phyloP scores from a whole-genome alignment of 2,797 vertebrate genomes.

The Ceryle rudis region DNA sequence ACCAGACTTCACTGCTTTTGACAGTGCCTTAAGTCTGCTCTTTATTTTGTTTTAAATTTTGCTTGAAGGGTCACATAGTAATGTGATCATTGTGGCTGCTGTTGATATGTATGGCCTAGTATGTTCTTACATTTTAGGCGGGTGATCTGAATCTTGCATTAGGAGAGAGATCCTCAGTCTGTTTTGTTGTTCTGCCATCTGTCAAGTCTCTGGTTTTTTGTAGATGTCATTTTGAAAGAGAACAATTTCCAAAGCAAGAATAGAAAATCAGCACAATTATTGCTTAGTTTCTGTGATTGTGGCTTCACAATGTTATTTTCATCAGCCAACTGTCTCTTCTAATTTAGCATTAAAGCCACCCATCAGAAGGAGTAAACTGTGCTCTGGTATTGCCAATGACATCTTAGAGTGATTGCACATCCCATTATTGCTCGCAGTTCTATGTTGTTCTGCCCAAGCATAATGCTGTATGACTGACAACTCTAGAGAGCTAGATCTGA shows the following conservation, averaged over 20 bases:
- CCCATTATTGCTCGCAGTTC: background rate
- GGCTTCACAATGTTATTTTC: background rate
- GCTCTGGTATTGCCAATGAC: background rate
- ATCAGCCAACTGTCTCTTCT: background rate
- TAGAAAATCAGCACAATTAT: background rate
- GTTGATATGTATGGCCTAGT: background rate
- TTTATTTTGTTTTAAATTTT: background rate
- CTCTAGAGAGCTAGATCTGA: background rate
- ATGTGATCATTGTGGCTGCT: background rate
- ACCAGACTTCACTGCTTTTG: background rate
- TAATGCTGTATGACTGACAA: background rate
- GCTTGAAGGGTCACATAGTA: rapidly evolving
- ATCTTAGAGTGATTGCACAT: background rate
- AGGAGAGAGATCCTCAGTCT: background rate
- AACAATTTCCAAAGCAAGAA: background rate
- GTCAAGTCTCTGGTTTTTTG: background rate
- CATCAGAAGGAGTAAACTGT: background rate
- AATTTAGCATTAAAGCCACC: background rate
- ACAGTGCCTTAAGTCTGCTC: background rate
- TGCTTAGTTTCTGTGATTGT: background rate
- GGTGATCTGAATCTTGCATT: background rate
- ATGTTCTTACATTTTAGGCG: background rate
- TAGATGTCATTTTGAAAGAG: background rate
- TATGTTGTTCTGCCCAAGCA: background rate
- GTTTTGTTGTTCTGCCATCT: background rate